These are phyloP conservation scores for Kryptolebias marmoratus DNA, from an alignment of 2,113 vertebrate species.

Conservation along the genomic window DNA sequence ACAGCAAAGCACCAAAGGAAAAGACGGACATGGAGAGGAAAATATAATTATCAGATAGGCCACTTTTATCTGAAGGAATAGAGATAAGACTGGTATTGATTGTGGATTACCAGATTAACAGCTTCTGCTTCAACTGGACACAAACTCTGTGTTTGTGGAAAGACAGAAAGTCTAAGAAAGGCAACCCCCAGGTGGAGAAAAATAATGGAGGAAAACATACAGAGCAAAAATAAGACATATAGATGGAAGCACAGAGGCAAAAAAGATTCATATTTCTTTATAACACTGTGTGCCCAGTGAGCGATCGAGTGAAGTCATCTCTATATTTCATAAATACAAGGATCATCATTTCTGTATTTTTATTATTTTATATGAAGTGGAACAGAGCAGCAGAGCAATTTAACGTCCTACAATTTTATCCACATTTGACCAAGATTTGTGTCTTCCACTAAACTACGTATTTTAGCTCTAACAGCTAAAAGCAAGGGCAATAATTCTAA, in stretches of 20 bases:
- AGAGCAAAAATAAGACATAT: constrained; percentile 28
- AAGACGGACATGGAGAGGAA: constrained; percentile 41
- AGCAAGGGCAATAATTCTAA: background rate
- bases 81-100: constrained; percentile 63
- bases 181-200: constrained; percentile 11
- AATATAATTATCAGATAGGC: constrained; percentile 62
- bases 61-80: constrained; percentile 55
- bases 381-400: background rate
- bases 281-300: constrained; percentile 8
- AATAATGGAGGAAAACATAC: constrained; percentile 21
- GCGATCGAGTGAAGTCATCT: background rate
- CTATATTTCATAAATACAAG: constrained; percentile 20
- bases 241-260: constrained; percentile 13
- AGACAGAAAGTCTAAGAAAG: constrained; percentile 26
- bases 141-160: constrained; percentile 35
- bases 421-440: background rate
- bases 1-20: constrained; percentile 44
- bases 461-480: background rate
- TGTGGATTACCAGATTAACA: constrained; percentile 74
- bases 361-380: background rate
- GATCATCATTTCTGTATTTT: constrained; percentile 19
- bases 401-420: background rate
- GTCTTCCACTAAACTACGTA: background rate
- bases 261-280: constrained; percentile 40
- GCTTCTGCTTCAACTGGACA: constrained; percentile 42